Conservation (phyloP, 2,888 invertebrate genomes). For the Amorpha juglandis region DNA sequence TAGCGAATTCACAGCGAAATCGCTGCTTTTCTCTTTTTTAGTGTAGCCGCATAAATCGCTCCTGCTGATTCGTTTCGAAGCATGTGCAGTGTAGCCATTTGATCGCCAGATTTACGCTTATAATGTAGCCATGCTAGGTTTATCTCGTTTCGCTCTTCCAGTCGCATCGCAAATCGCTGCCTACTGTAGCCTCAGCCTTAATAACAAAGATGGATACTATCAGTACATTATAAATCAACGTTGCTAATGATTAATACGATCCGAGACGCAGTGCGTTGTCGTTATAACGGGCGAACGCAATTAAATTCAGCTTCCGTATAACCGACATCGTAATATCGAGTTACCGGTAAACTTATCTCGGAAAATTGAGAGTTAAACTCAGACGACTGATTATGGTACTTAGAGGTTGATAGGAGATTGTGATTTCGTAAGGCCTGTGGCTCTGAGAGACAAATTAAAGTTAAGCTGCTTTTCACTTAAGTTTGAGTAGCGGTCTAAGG, state of each 20-base stretch:
- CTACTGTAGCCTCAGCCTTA: too few species aligned
- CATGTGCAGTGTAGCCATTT: too few species aligned
- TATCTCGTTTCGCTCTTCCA: too few species aligned
- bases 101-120: too few species aligned
- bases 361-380: conserved; percentile 19
- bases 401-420: conserved; percentile 2
- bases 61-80: too few species aligned
- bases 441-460: neutral
- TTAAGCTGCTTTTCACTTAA: neutral
- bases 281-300: conserved; percentile 79
- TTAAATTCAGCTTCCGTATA: conserved; percentile 79
- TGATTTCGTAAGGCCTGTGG: neutral
- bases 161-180: too few species aligned
- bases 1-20: too few species aligned
- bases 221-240: conserved; percentile 79
- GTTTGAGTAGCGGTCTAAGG: neutral
- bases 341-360: conserved; percentile 35
- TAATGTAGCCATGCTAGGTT: too few species aligned
- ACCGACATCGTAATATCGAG: conserved; percentile 10
- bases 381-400: conserved; percentile 14
- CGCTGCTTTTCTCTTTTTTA: too few species aligned
- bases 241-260: conserved; percentile 74
- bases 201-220: conserved; percentile 30
- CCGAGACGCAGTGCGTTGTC: conserved; percentile 66
- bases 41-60: too few species aligned